These are phyloP conservation scores for Leptinotarsa texana DNA, from an alignment of 1,140 invertebrate species.

Conservation along the genomic window DNA sequence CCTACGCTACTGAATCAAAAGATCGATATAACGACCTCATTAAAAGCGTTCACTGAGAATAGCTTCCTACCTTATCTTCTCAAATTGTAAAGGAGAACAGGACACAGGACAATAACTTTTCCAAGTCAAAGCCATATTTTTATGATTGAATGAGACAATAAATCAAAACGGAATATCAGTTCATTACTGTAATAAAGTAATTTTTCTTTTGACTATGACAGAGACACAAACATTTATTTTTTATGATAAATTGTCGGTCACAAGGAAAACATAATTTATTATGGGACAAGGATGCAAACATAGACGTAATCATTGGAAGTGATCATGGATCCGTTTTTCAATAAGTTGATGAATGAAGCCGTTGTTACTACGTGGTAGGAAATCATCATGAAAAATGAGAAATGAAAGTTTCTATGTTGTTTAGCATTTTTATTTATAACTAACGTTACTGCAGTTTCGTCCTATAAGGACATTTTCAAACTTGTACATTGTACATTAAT, in stretches of 20 bases:
- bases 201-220: constrained; percentile 34
- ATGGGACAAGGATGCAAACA: neutral
- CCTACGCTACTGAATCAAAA: neutral
- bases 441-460: too few species aligned
- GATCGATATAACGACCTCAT: neutral
- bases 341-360: too few species aligned
- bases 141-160: constrained; percentile 31
- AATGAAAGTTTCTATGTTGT: too few species aligned
- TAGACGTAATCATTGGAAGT: neutral
- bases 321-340: neutral
- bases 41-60: neutral
- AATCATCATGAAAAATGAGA: too few species aligned
- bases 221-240: neutral
- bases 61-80: constrained; percentile 3
- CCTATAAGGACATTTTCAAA: too few species aligned
- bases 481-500: too few species aligned
- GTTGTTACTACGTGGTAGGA: too few species aligned
- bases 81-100: constrained; percentile 22
- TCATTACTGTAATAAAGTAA: constrained; percentile 41
- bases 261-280: constrained; percentile 4
- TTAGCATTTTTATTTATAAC: too few species aligned
- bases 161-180: constrained; percentile 34
- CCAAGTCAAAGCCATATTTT: constrained; percentile 32
- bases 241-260: constrained; percentile 13
- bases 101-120: constrained; percentile 39